Percentiles rank a stretch among this genome's conserved stretches.
Evolutionary conservation across 1,140 invertebrate species (phyloP).

Genomic region (Formica selysi): DNA sequence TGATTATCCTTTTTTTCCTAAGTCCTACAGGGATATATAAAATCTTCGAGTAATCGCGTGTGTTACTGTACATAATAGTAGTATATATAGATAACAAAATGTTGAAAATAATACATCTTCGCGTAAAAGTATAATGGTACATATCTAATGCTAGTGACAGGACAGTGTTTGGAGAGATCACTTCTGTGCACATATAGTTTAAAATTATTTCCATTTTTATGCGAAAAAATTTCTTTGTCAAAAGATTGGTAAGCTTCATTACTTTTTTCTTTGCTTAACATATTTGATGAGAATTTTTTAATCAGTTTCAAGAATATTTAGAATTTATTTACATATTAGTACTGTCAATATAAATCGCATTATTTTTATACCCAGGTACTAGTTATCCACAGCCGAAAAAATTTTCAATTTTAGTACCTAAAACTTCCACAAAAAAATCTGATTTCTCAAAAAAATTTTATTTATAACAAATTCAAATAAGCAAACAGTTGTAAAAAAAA

Average conservation of each 20-base stretch:
- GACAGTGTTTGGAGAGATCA: conserved; percentile 55
- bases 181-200: conserved; percentile 40
- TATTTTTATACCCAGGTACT: too few relatives aligned
- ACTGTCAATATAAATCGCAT: too few relatives aligned
- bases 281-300: conserved; percentile 10
- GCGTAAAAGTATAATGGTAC: conserved; percentile 50
- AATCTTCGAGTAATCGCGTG: conserved; percentile 53
- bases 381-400: too few relatives aligned
- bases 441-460: too few relatives aligned
- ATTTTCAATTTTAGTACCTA: too few relatives aligned
- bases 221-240: conserved; percentile 32
- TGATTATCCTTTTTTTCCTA: conserved; percentile 49
- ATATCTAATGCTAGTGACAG: conserved; percentile 45
- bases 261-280: conserved; percentile 27
- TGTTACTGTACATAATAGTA: conserved; percentile 60
- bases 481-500: too few relatives aligned
- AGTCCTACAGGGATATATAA: conserved; percentile 55
- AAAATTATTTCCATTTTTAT: conserved; percentile 40
- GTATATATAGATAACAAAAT: conserved; percentile 41
- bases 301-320: conserved; percentile 30
- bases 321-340: conserved; percentile 8
- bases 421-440: too few relatives aligned
- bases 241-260: conserved; percentile 22
- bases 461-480: too few relatives aligned
- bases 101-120: conserved; percentile 66